Base-by-base conservation (phyloP, 1,140 invertebrate genomes). In the Eueides isabella region DNA sequence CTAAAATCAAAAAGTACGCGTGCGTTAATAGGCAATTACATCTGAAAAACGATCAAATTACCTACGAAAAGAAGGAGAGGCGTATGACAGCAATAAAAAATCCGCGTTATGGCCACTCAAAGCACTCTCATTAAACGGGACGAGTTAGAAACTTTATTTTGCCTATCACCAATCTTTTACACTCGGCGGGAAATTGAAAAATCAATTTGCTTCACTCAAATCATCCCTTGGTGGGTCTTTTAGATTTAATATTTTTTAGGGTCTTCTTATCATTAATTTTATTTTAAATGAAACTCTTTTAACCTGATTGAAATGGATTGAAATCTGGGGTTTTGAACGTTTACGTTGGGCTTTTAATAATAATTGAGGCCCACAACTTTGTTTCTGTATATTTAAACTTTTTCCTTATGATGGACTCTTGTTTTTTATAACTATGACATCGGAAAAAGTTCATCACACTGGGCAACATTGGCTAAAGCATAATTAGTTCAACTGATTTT, bases 11-110 rank as follows among this genome's bases (percentile, higher is more conserved):
- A 35, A 44, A 75, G 63, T 67, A 69, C 28, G 61, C 62, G 55
- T 44, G 29, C 35, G 38, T 63, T 71, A 75, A 75, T 71, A 75
- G 33, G 23, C 61, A 63, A 71, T 29, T 74, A 70, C 70, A 72
- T 76, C 63, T 41, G 62, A 33, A 30, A 72, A 85, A 78, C 84
- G 82, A 87, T 88, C 84, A 88, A 89, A 89, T 89, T 85, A 87
- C 82, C 81, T n/a, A 80, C 87, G 85, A 84, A 86, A 80, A 76
- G 77, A 80, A 77, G 80, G 81, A 80, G 71, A 83, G 80, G 71
- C 77, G 76, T 81, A 86, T 85, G 79, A 76, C 75, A 73, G 82
- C 75, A 75, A 89, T 88, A 85, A 89, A 89, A 79, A 79, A 55
- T 77, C 73, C 68, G 48, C 65, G 66, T 77, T 74, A 66, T 71